A percentile compares a stretch with the other conserved stretches of the same genome.
phyloP scores from a whole-genome alignment of 2,113 vertebrate species.

The Mobula birostris region DNA sequence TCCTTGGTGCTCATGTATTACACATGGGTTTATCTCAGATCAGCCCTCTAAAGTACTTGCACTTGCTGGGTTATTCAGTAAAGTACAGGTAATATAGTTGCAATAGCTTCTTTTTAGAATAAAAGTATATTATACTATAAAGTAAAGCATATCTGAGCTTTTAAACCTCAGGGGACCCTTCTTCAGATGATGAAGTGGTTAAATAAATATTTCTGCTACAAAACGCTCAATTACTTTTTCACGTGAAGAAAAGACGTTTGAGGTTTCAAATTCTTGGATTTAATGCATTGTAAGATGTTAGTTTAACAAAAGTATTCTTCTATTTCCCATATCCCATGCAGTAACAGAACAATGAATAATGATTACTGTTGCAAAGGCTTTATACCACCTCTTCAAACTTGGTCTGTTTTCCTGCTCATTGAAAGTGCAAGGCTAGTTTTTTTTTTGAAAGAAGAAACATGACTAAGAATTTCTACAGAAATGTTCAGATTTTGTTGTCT shows the following conservation, averaged over 20 bases:
- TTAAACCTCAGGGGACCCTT: constrained; percentile 38
- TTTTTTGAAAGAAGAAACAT: not conserved
- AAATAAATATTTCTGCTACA: constrained; percentile 36
- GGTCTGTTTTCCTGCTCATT: constrained; percentile 8
- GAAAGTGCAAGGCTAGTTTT: not conserved
- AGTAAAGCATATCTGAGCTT: constrained; percentile 37
- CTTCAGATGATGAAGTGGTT: constrained; percentile 34
- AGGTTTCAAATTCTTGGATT: constrained; percentile 35
- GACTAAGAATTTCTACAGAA: not conserved
- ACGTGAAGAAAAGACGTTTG: constrained; percentile 36
- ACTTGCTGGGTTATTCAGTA: constrained; percentile 35
- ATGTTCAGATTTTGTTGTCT: not conserved
- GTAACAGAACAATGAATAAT: not conserved
- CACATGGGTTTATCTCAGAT: constrained; percentile 34
- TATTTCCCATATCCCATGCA: constrained; percentile 14
- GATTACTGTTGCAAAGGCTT: constrained; percentile 16
- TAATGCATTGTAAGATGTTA: constrained; percentile 26
- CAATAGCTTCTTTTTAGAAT: constrained; percentile 36
- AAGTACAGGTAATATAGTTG: constrained; percentile 32
- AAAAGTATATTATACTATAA: constrained; percentile 37
- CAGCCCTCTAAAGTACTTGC: constrained; percentile 29
- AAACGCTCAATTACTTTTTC: constrained; percentile 32
- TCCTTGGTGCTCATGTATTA: constrained; percentile 40
- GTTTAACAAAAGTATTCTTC: constrained; percentile 31
- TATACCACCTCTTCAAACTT: not conserved